phyloP scores from a whole-genome alignment of 2,113 vertebrate genomes.

The Genyomyrus donnyi region DNA sequence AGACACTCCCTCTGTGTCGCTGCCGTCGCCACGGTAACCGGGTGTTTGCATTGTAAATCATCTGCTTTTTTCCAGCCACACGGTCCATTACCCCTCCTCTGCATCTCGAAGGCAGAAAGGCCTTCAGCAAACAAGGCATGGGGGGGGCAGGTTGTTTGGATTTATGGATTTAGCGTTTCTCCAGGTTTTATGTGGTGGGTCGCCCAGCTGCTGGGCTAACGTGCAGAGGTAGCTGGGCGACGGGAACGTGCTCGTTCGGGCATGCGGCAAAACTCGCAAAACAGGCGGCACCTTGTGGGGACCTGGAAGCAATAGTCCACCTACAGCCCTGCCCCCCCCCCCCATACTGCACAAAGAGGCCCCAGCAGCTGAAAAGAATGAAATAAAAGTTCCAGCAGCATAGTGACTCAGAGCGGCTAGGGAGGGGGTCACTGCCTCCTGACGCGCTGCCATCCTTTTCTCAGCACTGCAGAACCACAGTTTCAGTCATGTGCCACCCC shows the following conservation, averaged over 20 bases:
- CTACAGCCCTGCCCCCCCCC: neutral
- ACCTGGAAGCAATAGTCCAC: neutral
- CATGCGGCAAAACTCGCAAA: neutral
- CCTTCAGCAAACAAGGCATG: neutral
- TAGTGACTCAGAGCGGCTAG: neutral
- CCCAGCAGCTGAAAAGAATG: neutral
- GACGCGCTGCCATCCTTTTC: neutral
- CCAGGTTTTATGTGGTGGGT: neutral
- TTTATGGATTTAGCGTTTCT: neutral
- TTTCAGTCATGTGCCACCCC: neutral
- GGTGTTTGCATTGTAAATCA: neutral
- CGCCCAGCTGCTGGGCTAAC: neutral
- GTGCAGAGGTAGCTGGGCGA: neutral
- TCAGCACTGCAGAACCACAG: neutral
- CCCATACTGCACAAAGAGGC: neutral
- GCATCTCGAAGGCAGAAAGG: neutral
- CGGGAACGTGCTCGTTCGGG: neutral
- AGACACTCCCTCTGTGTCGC: neutral
- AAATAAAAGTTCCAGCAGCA: neutral
- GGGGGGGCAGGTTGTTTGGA: neutral
- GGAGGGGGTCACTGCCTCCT: neutral
- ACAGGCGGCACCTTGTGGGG: neutral
- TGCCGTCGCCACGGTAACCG: neutral
- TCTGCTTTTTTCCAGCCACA: neutral
- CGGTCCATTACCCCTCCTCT: neutral